Evolutionary conservation across 2,888 invertebrate genomes (phyloP), one percentile per base, ranked within the genome.

Genomic region (Nycteola revayana): DNA sequence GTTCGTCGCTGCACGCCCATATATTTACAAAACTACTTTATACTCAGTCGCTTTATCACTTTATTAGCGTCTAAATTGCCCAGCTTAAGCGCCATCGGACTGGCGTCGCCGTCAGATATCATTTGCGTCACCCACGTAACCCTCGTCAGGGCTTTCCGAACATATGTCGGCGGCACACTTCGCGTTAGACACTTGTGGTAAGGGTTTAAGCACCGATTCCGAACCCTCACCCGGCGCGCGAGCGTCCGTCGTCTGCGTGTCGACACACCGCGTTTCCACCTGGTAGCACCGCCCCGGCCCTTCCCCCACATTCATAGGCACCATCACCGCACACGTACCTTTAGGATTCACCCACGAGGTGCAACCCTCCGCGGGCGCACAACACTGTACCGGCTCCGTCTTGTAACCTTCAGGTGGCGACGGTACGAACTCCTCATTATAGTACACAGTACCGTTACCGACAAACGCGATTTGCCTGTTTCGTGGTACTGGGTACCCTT

Each of bases 141-240:
- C 96, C 78, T 96, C 96, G 71, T 96, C 96, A 21, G 95, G 95
- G 77, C 95, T 95, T 65, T 95, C 95, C 9, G 94, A 93, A 59
- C 81, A 91, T 57, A 87, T 89, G 75, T 80, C 90, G 54, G 77
- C 78, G 50, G 82, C 89, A 63, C 83, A 83, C 66, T 88, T 90
- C 60, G 80, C 82, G 63, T 82, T 85, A 43, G 85, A 79, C 49
- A 84, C 80, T 72, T 87, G 82, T 3, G 82, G 83, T 44, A 79
- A 63, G 32, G 80, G 81, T 49, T 84, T 90, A 48, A 79, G 84
- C 69, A 67, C 76, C 44, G 59, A 74, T 38, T 85, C 84, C 5
- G 80, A 72, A 10, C 78, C 78, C 42, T 89, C 88, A 7, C 75
- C 75, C 9, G 86, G 76, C 49, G 82, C 52, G 25, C 89, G 72